Base-by-base conservation (phyloP, 1,140 invertebrate species). In the Lethrus apterus region DNA sequence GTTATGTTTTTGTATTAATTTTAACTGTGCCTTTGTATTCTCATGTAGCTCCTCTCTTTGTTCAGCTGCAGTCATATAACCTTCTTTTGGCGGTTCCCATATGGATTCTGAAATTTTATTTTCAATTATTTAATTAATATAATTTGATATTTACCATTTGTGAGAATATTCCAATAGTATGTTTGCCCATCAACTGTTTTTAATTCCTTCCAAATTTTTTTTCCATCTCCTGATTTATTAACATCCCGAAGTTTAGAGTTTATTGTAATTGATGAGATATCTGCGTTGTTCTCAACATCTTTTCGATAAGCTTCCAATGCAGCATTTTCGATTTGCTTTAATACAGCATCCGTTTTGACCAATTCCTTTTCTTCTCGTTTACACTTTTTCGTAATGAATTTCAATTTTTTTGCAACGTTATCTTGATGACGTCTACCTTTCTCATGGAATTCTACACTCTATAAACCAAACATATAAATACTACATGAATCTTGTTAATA, bases 371-470 rank as follows among this genome's bases (percentile, higher is more conserved):
- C 79, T 46, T 90, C 79, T 54, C 86, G 84, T 1, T 78, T 70
- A 58, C 87, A 89, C 56, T 84, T 89, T 52, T 86, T 89, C 40
- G 81, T 81, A 44, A 96, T 89, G 51, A 89, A 84, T 50, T 83
- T 81, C 45, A 97, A 77, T 48, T 82, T 77, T 62, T 89, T 90
- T 46, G 84, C 79, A 17, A 97, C 91, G 83, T 89, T 95, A 69
- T 90, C 86, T 66, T 97, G 88, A 67, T 98, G 94, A 40, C 84
- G 76, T 66, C 89, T 89, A 2, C 94, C 93, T 71, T 81, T 83
- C 69, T 97, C 93, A 69, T 98, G 93, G 66, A 95, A 95, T 48
- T 94, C 88, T 52, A 94, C 78, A 66, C 92, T 96, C 79, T 91
- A 59, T 36, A 73, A 73, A 58, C n/a, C n/a, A n/a, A n/a, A n/a